Conservation (phyloP, 2,113 vertebrate genomes). For the Balaeniceps rex region DNA sequence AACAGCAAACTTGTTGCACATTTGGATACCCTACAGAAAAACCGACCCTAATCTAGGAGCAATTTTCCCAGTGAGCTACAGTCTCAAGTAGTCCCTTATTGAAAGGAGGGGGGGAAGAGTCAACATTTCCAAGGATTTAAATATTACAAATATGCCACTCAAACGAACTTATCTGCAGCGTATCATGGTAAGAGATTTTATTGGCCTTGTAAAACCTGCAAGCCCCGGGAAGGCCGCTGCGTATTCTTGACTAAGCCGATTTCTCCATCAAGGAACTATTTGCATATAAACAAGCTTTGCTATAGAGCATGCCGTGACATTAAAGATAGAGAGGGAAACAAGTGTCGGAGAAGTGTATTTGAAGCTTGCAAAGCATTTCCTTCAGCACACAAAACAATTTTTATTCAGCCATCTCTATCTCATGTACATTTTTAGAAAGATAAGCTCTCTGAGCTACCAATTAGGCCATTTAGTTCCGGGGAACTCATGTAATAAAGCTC, state of each 20-base stretch:
- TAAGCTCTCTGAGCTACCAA: not conserved
- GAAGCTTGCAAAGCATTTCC: not conserved
- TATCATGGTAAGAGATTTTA: not conserved
- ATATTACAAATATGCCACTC: not conserved
- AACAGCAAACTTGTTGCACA: not conserved
- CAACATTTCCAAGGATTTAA: not conserved
- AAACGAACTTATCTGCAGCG: not conserved
- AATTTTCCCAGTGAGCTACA: not conserved
- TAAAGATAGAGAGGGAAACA: not conserved
- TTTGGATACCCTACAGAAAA: not conserved
- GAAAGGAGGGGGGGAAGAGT: not conserved
- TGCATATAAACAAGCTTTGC: conserved; percentile 4
- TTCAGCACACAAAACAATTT: not conserved
- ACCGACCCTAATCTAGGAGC: not conserved
- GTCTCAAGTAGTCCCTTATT: not conserved
- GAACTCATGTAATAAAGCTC: not conserved
- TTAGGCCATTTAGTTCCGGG: not conserved
- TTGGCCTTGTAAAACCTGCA: not conserved
- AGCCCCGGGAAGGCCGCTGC: not conserved
- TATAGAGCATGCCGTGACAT: not conserved
- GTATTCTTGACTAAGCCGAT: not conserved
- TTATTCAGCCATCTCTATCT: not conserved
- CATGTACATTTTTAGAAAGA: not conserved
- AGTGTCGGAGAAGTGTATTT: not conserved
- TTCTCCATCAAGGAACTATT: not conserved